Percentiles rank a stretch among this genome's conserved stretches.
Conservation (phyloP, 2,888 invertebrate species). For the Leptinotarsa haldemani region DNA sequence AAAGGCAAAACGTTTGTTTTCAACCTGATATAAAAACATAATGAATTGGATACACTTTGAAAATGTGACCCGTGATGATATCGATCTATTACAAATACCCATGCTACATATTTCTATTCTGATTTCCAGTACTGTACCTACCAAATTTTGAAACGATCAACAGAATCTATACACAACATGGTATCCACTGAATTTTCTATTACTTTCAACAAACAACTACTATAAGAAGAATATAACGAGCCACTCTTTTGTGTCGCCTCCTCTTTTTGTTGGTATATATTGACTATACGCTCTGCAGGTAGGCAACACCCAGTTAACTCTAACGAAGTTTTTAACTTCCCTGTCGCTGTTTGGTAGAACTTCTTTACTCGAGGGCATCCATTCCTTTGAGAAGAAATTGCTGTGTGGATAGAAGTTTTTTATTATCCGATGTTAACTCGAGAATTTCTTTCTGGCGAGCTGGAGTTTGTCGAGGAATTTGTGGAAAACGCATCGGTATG, state of each 20-base stretch:
- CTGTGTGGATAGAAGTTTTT: constrained; percentile 16
- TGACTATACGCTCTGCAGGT: constrained; percentile 16
- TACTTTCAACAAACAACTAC: not conserved
- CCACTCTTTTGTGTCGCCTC: not conserved
- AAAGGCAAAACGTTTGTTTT: too few relatives aligned
- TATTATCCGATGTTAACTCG: constrained; percentile 25
- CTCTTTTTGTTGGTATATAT: constrained; percentile 18
- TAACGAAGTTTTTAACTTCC: constrained; percentile 22
- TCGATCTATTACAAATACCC: too few relatives aligned
- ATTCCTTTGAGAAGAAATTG: constrained; percentile 18
- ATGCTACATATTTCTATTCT: too few relatives aligned
- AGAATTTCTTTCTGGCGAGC: constrained; percentile 18
- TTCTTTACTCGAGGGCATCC: constrained; percentile 16
- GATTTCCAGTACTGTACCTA: too few relatives aligned
- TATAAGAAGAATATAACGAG: not conserved
- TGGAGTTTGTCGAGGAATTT: constrained; percentile 15
- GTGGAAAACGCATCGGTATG: constrained; percentile 9
- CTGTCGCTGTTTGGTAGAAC: not conserved
- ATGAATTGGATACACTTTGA: too few relatives aligned
- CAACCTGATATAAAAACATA: too few relatives aligned
- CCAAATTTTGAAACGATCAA: too few relatives aligned
- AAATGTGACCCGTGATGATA: too few relatives aligned
- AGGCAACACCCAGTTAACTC: constrained; percentile 14
- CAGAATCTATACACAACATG: too few relatives aligned
- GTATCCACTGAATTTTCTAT: too few relatives aligned